Conservation (phyloP, 2,797 vertebrate genomes). For the Lepus townsendii region DNA sequence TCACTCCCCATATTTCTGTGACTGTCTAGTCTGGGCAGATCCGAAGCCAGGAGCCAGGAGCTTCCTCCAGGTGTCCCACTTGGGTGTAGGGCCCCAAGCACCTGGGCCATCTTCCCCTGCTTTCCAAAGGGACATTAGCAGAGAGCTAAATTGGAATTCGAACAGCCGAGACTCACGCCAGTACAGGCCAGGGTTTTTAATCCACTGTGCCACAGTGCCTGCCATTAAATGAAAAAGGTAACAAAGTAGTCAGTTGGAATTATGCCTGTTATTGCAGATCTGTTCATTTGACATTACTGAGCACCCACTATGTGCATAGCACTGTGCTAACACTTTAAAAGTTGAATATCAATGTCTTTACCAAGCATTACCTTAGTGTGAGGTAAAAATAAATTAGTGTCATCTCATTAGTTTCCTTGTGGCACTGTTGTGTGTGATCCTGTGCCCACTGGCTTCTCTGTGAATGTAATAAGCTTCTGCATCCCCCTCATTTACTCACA, state of each 20-base stretch:
- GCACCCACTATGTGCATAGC: conserved; percentile 77
- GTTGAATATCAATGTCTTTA: conserved; percentile 81
- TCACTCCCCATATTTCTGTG: too few species aligned
- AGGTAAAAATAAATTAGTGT: conserved; percentile 86
- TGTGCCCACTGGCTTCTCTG: conserved; percentile 58
- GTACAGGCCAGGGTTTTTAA: too few species aligned
- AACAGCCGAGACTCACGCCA: too few species aligned
- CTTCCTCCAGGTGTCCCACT: too few species aligned
- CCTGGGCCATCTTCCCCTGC: too few species aligned
- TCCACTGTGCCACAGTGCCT: too few species aligned
- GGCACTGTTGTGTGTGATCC: conserved; percentile 13
- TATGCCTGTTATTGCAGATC: conserved; percentile 79
- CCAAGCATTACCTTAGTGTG: conserved; percentile 87
- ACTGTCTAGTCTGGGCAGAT: too few species aligned
- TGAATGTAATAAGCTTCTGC: conserved; percentile 44
- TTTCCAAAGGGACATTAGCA: too few species aligned
- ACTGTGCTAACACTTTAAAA: conserved; percentile 85
- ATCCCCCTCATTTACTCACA: conserved; percentile 43
- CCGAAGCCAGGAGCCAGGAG: too few species aligned
- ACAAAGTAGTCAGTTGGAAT: conserved; percentile 72
- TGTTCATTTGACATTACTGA: conserved; percentile 67
- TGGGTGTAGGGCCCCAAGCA: too few species aligned
- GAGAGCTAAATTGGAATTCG: too few species aligned
- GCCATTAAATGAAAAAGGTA: too few species aligned
- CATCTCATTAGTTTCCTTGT: conserved; percentile 69